Conservation (phyloP, 2,797 vertebrate species). For the Taenioides sp. region DNA sequence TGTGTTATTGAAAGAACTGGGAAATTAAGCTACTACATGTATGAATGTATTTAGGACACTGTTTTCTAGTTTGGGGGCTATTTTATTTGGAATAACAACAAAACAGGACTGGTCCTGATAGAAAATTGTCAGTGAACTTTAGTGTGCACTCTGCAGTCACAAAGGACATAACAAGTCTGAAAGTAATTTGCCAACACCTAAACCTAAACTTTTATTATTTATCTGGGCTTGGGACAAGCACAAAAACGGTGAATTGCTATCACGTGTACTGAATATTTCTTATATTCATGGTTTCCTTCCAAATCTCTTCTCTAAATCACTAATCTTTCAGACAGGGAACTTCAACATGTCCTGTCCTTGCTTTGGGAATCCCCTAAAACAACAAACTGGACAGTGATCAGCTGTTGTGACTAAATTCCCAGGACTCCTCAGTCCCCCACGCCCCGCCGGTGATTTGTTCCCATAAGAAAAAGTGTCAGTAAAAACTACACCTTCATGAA, state of each 20-base stretch:
- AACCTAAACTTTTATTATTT: not conserved
- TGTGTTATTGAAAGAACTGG: not conserved
- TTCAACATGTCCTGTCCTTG: conserved; percentile 28
- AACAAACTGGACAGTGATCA: conserved; percentile 58
- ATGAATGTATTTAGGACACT: not conserved
- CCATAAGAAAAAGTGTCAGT: conserved; percentile 81
- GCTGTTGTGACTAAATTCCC: conserved; percentile 56
- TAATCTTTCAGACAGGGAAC: not conserved
- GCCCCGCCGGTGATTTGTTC: conserved; percentile 73
- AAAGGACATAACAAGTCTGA: not conserved
- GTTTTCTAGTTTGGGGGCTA: not conserved
- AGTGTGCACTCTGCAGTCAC: not conserved
- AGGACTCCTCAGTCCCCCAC: conserved; percentile 49
- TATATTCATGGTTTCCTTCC: not conserved
- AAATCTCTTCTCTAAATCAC: not conserved
- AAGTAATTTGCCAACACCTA: not conserved
- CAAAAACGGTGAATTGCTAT: not conserved
- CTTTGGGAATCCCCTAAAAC: conserved; percentile 38
- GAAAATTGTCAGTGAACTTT: not conserved
- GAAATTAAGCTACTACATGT: not conserved
- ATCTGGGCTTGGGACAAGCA: not conserved
- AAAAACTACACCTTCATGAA: conserved; percentile 77
- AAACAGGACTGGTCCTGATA: not conserved
- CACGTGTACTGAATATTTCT: not conserved
- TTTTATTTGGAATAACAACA: not conserved